phyloP scores from a whole-genome alignment of 2,113 vertebrate genomes.

The Rhinoptilus africanus region DNA sequence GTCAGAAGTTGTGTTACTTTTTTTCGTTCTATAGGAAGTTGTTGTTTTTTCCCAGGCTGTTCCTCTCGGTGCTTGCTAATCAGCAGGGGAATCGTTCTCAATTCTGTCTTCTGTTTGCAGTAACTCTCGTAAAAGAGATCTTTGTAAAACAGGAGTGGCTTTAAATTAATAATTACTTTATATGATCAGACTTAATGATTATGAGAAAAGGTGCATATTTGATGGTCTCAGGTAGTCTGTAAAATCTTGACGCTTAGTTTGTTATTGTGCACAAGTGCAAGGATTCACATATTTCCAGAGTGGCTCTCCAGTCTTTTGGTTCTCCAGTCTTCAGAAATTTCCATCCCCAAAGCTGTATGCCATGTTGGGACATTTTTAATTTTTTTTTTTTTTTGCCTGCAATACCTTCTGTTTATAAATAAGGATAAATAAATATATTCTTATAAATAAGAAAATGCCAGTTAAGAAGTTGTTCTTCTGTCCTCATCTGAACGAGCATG shows the following conservation, averaged over 20 bases:
- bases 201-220: neutral
- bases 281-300: neutral
- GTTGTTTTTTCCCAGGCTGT: accelerated
- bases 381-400: neutral
- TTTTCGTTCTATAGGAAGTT: neutral
- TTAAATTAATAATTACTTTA: neutral
- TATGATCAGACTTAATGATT: neutral
- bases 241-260: neutral
- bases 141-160: neutral
- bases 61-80: neutral
- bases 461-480: neutral
- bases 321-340: neutral
- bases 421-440: neutral
- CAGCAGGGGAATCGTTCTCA: neutral
- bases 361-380: neutral
- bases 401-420: neutral
- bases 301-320: neutral
- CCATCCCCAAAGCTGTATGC: accelerated
- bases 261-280: neutral
- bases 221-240: neutral
- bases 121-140: neutral
- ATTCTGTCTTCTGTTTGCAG: neutral
- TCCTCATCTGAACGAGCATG: neutral
- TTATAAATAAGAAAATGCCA: neutral
- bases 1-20: neutral